phyloP scores from a whole-genome alignment of 2,888 invertebrate species.

The Nomada hirtipes region DNA sequence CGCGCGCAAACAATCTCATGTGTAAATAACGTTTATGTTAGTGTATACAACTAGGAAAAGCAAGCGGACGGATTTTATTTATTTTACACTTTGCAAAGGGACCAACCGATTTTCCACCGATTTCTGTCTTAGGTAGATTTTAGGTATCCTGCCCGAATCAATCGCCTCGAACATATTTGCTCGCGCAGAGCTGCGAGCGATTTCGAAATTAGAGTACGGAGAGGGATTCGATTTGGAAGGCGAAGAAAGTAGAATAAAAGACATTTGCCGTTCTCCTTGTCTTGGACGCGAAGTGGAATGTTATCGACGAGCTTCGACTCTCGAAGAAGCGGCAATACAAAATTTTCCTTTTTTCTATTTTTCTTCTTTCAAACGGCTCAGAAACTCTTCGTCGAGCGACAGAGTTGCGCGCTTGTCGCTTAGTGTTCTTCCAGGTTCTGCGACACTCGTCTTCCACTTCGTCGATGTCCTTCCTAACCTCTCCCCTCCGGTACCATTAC shows the following conservation, averaged over 20 bases:
- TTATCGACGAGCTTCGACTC: conserved; percentile 53
- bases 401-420: conserved; percentile 43
- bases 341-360: neutral
- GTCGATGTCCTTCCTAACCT: conserved; percentile 17
- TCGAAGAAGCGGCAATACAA: conserved; percentile 34
- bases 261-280: conserved; percentile 30
- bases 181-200: conserved; percentile 43
- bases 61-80: conserved; percentile 80
- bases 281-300: conserved; percentile 40
- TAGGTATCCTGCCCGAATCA: conserved; percentile 81
- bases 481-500: neutral
- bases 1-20: conserved; percentile 67
- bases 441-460: conserved; percentile 58
- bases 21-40: conserved; percentile 78
- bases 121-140: conserved; percentile 82
- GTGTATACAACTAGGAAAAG: conserved; percentile 63
- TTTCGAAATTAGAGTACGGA: conserved; percentile 34
- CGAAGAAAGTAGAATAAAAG: conserved; percentile 9
- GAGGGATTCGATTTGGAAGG: conserved; percentile 38
- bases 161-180: conserved; percentile 78
- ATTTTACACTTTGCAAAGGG: conserved; percentile 82
- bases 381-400: conserved; percentile 19
- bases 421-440: conserved; percentile 54
- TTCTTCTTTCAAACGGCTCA: conserved; percentile 9
- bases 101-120: conserved; percentile 84